Evolutionary conservation across 2,888 invertebrate species (phyloP), one percentile per base, ranked within the genome.

Genomic region (Pachymerium ferrugineum): DNA sequence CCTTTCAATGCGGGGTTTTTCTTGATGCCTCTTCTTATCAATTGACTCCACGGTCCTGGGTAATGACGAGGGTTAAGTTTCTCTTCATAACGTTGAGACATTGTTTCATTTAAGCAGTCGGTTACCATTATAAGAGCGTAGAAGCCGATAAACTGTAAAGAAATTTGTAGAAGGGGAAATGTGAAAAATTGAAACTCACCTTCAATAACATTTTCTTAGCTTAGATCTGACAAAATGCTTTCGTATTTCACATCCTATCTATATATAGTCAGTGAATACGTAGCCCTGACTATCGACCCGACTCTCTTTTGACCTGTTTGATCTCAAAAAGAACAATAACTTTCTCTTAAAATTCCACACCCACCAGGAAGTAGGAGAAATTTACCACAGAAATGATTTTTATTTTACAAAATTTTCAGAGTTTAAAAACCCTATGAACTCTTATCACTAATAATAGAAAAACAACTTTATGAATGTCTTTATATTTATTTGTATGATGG

Each of bases 241-340:
- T 25, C 25, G 25, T 16, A 6, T 5, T 22, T 47, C 12, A 25
- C 22, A 54, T 25, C 54, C 54, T 6, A 54, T 8, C 22, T 12
- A 54, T 54, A 54, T 54, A 54, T 54, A 54, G n/a, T 4, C 22
- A 14, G 25, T 2, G 28, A 54, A n/a, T n/a, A 54, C 5, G 25
- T 54, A 54, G 14, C 54, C 54, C 8, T 54, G 54, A 54, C 54
- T 14, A 54, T 28, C 14, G 54, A 54, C 54, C 54, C 28, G 14
- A 22, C 54, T 54, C 54, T 54, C 54, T 54, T 54, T 54, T 54
- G 54, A 54, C 54, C 54, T 54, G 54, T 54, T 54, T 54, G 54
- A 54, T 54, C 54, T 54, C 25, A 54, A n/a, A 22, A 25, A 19
- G 54, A 54, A 54, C 54, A 54, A 54, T 54, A 47, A 54, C 54